Percentiles rank a stretch among this genome's conserved stretches.
Evolutionary conservation across 2,113 vertebrate species (phyloP).

Genomic region (Prionailurus viverrinus): DNA sequence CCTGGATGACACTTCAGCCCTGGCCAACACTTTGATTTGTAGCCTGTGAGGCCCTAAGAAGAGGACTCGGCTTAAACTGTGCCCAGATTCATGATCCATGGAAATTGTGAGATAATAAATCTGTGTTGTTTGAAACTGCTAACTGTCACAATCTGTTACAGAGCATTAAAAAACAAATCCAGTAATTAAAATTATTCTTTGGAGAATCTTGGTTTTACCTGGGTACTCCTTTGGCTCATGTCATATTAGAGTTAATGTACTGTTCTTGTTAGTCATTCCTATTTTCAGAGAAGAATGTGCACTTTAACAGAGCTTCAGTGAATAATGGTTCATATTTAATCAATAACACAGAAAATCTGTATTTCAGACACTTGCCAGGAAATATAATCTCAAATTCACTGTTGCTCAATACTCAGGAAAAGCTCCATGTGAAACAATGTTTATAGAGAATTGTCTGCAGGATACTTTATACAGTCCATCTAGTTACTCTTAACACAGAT

Average conservation of each 20-base stretch:
- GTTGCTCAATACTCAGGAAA: neutral
- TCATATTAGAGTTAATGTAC: neutral
- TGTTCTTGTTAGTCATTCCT: neutral
- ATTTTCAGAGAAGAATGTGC: constrained; percentile 16
- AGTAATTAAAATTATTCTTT: constrained; percentile 7
- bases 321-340: neutral
- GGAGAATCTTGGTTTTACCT: neutral
- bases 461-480: neutral
- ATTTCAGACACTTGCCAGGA: neutral
- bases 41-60: neutral
- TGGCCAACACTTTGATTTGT: neutral
- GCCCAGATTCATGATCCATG: neutral
- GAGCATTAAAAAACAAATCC: constrained; percentile 3
- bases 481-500: neutral
- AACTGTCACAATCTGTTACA: neutral
- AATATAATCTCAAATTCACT: constrained; percentile 6
- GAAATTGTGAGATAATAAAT: neutral
- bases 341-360: neutral
- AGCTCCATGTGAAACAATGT: neutral
- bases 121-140: neutral
- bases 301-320: neutral
- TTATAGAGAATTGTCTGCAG: neutral
- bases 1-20: neutral
- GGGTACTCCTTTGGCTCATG: neutral
- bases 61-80: neutral